phyloP scores from a whole-genome alignment of 2,113 vertebrate species.

The Thomomys bottae region DNA sequence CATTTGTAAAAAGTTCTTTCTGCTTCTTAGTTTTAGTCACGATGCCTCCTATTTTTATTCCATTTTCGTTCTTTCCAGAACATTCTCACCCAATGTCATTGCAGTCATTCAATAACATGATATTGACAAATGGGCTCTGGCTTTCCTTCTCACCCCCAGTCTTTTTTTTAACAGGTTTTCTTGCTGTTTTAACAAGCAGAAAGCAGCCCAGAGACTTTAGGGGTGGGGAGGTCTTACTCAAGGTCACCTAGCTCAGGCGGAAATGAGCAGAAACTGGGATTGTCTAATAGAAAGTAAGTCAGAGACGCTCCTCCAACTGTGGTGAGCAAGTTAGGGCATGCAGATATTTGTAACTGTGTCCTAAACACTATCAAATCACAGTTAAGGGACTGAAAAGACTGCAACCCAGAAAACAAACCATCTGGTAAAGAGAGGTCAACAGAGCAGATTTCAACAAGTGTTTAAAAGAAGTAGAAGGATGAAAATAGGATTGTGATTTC shows the following conservation, averaged over 20 bases:
- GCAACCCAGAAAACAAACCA: slow-evolving; percentile 28
- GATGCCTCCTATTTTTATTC: neutral
- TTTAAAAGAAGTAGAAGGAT: neutral
- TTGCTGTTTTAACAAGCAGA: slow-evolving; percentile 18
- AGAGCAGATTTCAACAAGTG: slow-evolving; percentile 12
- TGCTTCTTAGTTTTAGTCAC: neutral
- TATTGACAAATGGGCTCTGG: neutral
- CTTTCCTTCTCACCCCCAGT: neutral
- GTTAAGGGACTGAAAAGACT: neutral
- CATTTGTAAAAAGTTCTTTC: neutral
- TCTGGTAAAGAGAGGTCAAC: neutral
- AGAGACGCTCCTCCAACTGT: neutral
- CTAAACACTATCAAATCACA: neutral
- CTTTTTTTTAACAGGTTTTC: neutral
- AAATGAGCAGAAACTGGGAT: slow-evolving; percentile 1
- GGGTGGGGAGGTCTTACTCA: neutral
- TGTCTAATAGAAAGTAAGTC: neutral
- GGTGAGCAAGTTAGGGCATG: neutral
- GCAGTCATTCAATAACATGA: neutral
- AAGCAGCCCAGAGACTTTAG: neutral
- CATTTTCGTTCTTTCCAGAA: neutral
- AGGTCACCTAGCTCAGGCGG: neutral
- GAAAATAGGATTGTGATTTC: slow-evolving; percentile 1
- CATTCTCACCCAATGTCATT: neutral
- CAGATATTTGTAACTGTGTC: neutral